A percentile compares a stretch with the other conserved stretches of the same genome.
Evolutionary conservation across 2,888 invertebrate genomes (phyloP).

Genomic region (Drosophila nr. fundita): DNA sequence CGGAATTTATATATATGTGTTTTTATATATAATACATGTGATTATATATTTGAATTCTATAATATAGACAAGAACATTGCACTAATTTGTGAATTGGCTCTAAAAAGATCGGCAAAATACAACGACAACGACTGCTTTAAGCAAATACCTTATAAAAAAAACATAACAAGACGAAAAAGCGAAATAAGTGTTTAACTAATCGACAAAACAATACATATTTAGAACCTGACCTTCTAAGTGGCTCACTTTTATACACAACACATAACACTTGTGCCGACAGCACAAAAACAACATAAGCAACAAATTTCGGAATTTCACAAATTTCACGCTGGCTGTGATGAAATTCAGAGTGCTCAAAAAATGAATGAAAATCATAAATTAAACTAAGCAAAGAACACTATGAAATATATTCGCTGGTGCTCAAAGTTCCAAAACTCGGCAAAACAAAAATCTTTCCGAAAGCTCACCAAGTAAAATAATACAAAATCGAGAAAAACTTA

Average conservation of each 20-base stretch:
- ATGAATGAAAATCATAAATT: constrained; percentile 4
- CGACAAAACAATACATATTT: constrained; percentile 27
- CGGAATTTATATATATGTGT: constrained; percentile 7
- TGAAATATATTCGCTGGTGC: constrained; percentile 1
- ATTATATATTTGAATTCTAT: constrained; percentile 5
- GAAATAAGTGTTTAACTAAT: constrained; percentile 42
- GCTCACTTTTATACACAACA: constrained; percentile 19
- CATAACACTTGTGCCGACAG: constrained; percentile 38
- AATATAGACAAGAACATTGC: constrained; percentile 29
- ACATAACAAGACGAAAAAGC: constrained; percentile 14
- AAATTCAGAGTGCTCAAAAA: constrained; percentile 24
- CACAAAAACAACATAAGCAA: constrained; percentile 5
- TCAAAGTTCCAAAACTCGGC: background rate
- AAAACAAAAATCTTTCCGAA: constrained; percentile 7
- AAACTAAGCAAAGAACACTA: constrained; percentile 10
- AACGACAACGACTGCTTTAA: constrained; percentile 53
- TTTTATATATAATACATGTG: background rate
- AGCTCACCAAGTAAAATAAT: background rate
- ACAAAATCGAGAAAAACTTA: background rate
- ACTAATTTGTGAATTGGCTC: constrained; percentile 46
- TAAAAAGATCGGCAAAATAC: constrained; percentile 34
- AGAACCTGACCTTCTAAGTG: constrained; percentile 60
- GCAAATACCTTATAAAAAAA: constrained; percentile 11
- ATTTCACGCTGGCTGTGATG: constrained; percentile 17
- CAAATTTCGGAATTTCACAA: constrained; percentile 24